Conservation (phyloP, 2,888 invertebrate species). For the Carpatolechia fugitivella region DNA sequence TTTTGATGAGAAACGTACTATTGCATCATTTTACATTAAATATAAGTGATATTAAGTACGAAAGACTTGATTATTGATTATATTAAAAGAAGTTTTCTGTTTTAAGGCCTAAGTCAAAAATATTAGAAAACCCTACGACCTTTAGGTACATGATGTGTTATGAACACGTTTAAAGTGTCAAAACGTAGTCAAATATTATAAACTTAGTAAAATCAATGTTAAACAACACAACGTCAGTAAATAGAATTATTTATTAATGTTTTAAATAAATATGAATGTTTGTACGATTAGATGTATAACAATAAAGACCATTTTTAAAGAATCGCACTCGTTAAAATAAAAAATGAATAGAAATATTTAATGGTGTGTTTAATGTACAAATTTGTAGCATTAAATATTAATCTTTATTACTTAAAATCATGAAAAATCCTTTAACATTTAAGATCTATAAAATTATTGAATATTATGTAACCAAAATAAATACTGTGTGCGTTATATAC, state of each 20-base stretch:
- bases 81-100: not conserved
- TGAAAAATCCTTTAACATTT: too few relatives aligned
- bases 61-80: not conserved
- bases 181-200: conserved; percentile 34
- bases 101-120: conserved; percentile 44
- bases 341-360: conserved; percentile 32
- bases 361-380: conserved; percentile 38
- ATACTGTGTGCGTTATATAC: too few relatives aligned
- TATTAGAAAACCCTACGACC: conserved; percentile 40
- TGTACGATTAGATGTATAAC: conserved; percentile 35
- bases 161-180: conserved; percentile 33
- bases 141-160: conserved; percentile 27
- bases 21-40: too few relatives aligned
- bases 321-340: conserved; percentile 37
- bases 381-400: conserved; percentile 26
- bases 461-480: too few relatives aligned
- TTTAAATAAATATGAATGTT: conserved; percentile 36
- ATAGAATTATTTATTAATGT: conserved; percentile 21
- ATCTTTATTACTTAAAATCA: not conserved
- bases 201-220: conserved; percentile 2
- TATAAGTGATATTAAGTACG: too few relatives aligned
- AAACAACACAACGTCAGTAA: conserved; percentile 15
- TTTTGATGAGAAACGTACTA: too few relatives aligned
- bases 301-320: conserved; percentile 37
- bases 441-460: too few relatives aligned